Percentiles rank a stretch among this genome's conserved stretches.
Evolutionary conservation across 2,888 invertebrate genomes (phyloP).

Genomic region (Dasysyrphus tricinctus): DNA sequence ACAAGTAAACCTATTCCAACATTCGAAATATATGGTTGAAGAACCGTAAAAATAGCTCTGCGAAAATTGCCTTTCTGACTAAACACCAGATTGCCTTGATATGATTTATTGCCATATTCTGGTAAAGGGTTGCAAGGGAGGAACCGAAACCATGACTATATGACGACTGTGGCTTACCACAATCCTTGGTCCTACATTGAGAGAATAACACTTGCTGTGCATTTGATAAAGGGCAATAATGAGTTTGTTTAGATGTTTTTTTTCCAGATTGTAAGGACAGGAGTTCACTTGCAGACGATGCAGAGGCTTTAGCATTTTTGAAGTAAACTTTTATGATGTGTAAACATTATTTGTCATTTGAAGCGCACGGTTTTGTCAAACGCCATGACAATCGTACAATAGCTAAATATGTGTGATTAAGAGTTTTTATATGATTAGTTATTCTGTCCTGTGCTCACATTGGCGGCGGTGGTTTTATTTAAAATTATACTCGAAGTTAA

Average conservation of each 20-base stretch:
- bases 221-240: slow-evolving; percentile 60
- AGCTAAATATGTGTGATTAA: slow-evolving; percentile 50
- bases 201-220: slow-evolving; percentile 30
- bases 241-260: slow-evolving; percentile 64
- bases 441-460: slow-evolving; percentile 16
- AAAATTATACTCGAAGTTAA: slow-evolving; percentile 12
- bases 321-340: slow-evolving; percentile 52
- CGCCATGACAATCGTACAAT: slow-evolving; percentile 46
- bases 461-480: background rate
- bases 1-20: slow-evolving; percentile 33
- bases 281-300: slow-evolving; percentile 50
- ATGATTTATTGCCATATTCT: slow-evolving; percentile 42
- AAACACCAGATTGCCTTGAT: slow-evolving; percentile 51
- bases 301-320: slow-evolving; percentile 39
- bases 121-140: slow-evolving; percentile 19
- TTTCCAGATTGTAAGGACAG: slow-evolving; percentile 23
- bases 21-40: slow-evolving; percentile 34
- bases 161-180: slow-evolving; percentile 20
- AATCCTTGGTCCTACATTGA: slow-evolving; percentile 13
- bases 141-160: slow-evolving; percentile 9
- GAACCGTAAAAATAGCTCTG: slow-evolving; percentile 15
- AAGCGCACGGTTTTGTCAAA: slow-evolving; percentile 26
- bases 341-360: slow-evolving; percentile 66
- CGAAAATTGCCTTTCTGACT: slow-evolving; percentile 30
- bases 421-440: slow-evolving; percentile 42